Base-by-base conservation (phyloP, 1,140 invertebrate species). In the Formica selysi region DNA sequence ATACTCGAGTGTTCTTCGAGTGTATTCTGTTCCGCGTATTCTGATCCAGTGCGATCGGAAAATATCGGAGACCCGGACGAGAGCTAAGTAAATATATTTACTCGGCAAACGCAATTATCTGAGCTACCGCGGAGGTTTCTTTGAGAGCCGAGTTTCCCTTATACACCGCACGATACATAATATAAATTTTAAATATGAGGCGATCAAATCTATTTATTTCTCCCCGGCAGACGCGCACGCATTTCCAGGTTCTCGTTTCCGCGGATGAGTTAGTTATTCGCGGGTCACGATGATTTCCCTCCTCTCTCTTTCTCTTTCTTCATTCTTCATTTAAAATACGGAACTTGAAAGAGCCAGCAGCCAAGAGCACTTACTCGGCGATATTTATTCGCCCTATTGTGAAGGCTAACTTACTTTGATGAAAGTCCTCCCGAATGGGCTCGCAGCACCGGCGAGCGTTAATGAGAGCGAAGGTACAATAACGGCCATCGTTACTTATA, bases 401-500 rank as follows among this genome's bases (percentile, higher is more conserved):
- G 54, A 13, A 22, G 51, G 16, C 79, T 83, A 83, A 73, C 54
- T 73, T 62, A n/a, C 65, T 88, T 79, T 61, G 67, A 68, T 57
- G 80, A 57, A 32, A 70, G 29, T 48, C n/a, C 36, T 26, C 59
- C 38, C 59, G 68, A 41, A 89, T 76, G 78, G 65, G 88, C 76
- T 68, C 16, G 48, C 16, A 29, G 76, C 26, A 26, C 62, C 29
- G 32, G 10, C 36, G 67, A 38, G 10, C 26, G 19, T 11, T 74
- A 68, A 80, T 32, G 76, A 36, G 41, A 79, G 57, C 51, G 65
- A 76, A 74, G 70, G 79, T 26, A 68, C 54, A 87, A 80, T 87
- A 90, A 90, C 88, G 80, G 57, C 78, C 76, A 59, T 44, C 86
- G 86, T 90, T 90, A 90, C 89, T 90, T 87, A 87, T 86, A 81